phyloP scores from a whole-genome alignment of 30 jellyfish, hydroid and myxozoan genomes.

The Turritopsis dohrnii region DNA sequence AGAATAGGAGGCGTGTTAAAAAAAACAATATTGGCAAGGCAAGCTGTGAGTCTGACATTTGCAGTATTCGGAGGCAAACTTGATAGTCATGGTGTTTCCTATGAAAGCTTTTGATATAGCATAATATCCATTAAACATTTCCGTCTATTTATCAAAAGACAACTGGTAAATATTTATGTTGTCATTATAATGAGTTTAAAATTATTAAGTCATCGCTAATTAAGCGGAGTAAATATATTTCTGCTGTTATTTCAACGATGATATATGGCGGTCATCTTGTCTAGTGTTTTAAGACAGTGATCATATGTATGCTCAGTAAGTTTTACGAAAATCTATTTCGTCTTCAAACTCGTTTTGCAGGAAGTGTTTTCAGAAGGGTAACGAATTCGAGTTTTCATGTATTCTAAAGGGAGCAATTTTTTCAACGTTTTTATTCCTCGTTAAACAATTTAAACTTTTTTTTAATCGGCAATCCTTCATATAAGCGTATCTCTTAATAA shows the following conservation, averaged over 20 bases:
- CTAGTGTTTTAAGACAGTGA: neutral
- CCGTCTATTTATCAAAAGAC: neutral
- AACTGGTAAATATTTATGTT: neutral
- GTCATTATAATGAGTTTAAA: neutral
- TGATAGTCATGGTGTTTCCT: neutral
- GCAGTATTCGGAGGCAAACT: neutral
- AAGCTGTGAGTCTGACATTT: neutral
- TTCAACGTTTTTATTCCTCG: neutral
- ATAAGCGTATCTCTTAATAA: no score
- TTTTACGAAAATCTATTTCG: neutral
- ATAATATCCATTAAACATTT: neutral
- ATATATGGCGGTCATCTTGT: neutral
- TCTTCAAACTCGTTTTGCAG: neutral
- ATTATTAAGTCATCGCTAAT: neutral
- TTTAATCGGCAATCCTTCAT: neutral
- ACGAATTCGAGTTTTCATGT: no score
- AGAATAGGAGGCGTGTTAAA: neutral
- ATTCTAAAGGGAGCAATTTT: neutral
- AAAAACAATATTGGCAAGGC: no score
- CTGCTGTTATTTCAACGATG: neutral
- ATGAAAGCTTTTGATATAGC: neutral
- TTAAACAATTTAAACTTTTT: neutral
- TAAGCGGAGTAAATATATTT: neutral
- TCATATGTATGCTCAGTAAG: neutral
- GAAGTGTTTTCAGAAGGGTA: neutral